phyloP scores from a whole-genome alignment of 2,888 invertebrate species.

The Papilio elwesi region DNA sequence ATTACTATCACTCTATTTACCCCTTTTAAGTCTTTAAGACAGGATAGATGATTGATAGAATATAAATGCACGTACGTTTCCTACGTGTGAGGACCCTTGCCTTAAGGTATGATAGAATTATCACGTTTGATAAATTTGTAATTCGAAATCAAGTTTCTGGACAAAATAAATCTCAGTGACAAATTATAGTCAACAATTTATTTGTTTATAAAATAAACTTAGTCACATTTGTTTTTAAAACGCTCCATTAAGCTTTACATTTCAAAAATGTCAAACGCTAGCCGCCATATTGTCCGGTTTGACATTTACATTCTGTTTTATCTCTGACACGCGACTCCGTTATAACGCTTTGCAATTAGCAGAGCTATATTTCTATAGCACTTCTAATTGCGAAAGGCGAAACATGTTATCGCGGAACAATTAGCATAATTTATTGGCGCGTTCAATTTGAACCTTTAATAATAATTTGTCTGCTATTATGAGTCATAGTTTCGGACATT shows the following conservation, averaged over 20 bases:
- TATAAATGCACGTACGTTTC: no score
- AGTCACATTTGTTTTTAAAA: not conserved
- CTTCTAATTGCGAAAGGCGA: slow-evolving; percentile 18
- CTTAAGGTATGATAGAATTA: no score
- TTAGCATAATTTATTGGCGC: slow-evolving; percentile 25
- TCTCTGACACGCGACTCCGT: slow-evolving; percentile 22
- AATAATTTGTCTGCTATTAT: slow-evolving; percentile 33
- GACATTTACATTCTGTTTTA: slow-evolving; percentile 1
- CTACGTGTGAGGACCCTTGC: no score
- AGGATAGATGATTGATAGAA: no score
- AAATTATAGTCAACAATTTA: no score
- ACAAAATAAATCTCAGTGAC: no score
- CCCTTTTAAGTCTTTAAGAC: no score
- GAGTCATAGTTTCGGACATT: slow-evolving; percentile 26
- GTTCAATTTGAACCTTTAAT: slow-evolving; percentile 33
- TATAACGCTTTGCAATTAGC: slow-evolving; percentile 31
- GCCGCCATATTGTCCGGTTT: slow-evolving; percentile 16
- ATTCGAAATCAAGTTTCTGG: no score
- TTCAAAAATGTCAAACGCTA: not conserved
- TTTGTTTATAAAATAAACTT: not conserved
- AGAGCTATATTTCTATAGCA: slow-evolving; percentile 30
- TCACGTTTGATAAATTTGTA: no score
- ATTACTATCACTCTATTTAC: no score
- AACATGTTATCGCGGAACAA: slow-evolving; percentile 23
- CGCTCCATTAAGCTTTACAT: not conserved